Conservation (phyloP, 2,797 vertebrate genomes). For the Leptodactylus fallax region DNA sequence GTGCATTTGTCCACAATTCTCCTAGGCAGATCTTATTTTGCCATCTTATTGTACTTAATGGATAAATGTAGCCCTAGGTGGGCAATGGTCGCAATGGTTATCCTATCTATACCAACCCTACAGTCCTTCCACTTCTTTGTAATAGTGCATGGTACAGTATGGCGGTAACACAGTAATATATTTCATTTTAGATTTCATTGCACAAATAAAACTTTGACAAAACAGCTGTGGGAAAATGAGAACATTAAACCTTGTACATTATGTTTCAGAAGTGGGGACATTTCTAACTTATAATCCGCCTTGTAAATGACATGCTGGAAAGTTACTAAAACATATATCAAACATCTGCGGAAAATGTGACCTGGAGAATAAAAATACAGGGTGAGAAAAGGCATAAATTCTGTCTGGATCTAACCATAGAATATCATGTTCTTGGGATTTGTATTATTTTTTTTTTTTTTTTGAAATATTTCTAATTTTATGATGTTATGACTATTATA, state of each 20-base stretch:
- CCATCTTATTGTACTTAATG: too few species aligned
- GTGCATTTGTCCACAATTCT: too few species aligned
- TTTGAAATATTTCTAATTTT: neutral
- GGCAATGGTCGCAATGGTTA: too few species aligned
- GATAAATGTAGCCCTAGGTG: too few species aligned
- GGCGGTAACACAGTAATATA: too few species aligned
- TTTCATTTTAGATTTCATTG: too few species aligned
- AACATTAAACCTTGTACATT: neutral
- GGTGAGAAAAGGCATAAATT: neutral
- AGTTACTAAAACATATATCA: neutral
- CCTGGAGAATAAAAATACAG: neutral
- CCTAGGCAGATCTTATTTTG: too few species aligned
- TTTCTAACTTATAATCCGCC: neutral
- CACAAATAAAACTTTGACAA: neutral
- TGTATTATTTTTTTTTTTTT: neutral
- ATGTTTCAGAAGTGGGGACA: neutral
- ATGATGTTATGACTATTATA: neutral
- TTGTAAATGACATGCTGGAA: neutral
- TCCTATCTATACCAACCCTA: too few species aligned
- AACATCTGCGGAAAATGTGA: constrained; percentile 11
- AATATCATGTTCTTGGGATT: neutral
- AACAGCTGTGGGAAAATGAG: neutral
- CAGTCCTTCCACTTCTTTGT: too few species aligned
- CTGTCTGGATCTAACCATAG: neutral
- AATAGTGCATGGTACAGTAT: too few species aligned